Base-by-base conservation (phyloP, 2,888 invertebrate species). In the Epistrophella euchroma region DNA sequence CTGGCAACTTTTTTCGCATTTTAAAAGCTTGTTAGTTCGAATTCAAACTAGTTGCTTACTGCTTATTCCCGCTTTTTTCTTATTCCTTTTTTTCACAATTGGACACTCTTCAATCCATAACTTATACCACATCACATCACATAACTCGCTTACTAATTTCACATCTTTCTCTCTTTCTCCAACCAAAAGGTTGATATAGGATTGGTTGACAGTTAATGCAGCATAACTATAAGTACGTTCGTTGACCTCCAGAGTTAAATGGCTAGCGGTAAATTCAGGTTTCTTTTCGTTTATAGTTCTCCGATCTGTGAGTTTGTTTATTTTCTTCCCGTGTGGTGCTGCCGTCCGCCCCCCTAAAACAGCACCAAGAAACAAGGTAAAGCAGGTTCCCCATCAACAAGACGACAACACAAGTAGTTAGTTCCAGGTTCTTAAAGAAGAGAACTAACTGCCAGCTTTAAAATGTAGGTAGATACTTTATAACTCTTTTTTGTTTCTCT, bases 221-320 rank as follows among this genome's bases (percentile, higher is more conserved):
- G 52, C 75, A 84, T 79, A 87, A 76, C 85, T 85, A 76, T 86
- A 89, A 89, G 89, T 89, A 89, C 89, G 89, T 89, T 89, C 89
- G 89, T 89, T 89, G 89, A 89, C 89, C 89, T 82, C 80, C 58
- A 83, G 85, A 88, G 88, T 85, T 88, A 88, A 88, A 88, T 83
- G 88, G 76, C 78, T 89, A 89, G 89, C 89, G 89, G 89, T 89
- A 89, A 74, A 88, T 89, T 89, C 89, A 88, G 88, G 88, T 88
- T 87, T 85, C 70, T 64, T 76, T 79, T 87, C 83, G 87, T 87
- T 84, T 79, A 40, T 79, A 55, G 74, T 87, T 58, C 60, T 66
- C 68, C 72, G 71, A 83, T 84, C 68, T 79, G 78, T 68, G 28
- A 60, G 80, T 80, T 84, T 85, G 75, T 85, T 75, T 85, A 80